Base-by-base conservation (phyloP, 2,797 vertebrate species). In the Apogon hyalosoma region DNA sequence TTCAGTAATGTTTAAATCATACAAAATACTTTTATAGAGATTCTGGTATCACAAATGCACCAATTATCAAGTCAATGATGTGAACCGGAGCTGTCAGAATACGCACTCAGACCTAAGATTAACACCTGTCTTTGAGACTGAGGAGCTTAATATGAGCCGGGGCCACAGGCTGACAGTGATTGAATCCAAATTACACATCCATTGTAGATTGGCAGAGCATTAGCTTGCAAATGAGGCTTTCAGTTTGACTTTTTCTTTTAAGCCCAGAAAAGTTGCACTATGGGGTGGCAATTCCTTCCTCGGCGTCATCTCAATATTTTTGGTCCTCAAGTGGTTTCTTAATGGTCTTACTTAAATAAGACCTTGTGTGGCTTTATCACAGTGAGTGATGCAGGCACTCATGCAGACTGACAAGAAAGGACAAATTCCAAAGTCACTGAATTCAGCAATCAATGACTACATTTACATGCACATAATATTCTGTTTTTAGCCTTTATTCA, bases 171-270 rank as follows among this genome's bases (percentile, higher is more conserved):
- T 53, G 82, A 86, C 85, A 85, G 67, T 73, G 80, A 88, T 63
- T 63, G 76, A 82, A 79, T 77, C 78, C 67, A 83, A 82, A 82
- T 80, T 74, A 79, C 78, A 86, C 71, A 67, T 83, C 62, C 49
- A 47, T 53, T 52, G 45, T 69, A 69, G 78, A 77, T 75, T 75
- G 76, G 57, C 79, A 86, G 81, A 77, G 72, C 79, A 87, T 88
- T 84, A 88, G 76, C 53, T 69, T 82, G 76, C 75, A 87, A 88
- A 87, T 88, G 78, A 88, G 85, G 51, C 80, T 80, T 83, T 82
- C 48, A 73, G 36, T 55, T 40, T 13, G 11, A 45, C 72, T 69
- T 69, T 42, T 80, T 31, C 45, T 70, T 75, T 78, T 55, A 6
- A 7, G 60, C 65, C 38, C 14, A 0, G 55, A 76, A 75, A 75